Percentiles rank a stretch among this genome's conserved stretches.
Conservation (phyloP, 37 sponge, comb jelly and placozoan species). For the Ephydatia muelleri region DNA sequence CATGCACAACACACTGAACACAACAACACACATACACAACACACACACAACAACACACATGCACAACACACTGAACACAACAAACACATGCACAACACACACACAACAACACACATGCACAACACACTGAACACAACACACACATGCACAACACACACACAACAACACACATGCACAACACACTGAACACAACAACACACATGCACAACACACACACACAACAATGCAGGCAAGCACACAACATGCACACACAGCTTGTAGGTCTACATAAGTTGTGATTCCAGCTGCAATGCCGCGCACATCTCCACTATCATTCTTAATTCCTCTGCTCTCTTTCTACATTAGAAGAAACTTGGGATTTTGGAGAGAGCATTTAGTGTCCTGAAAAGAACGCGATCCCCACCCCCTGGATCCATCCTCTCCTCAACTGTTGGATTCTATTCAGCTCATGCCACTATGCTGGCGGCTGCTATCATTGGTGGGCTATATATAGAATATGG, state of each 20-base stretch:
- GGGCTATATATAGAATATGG: not conserved
- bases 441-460: slow-evolving; percentile 65
- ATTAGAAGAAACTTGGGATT: not conserved
- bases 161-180: not conserved
- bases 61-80: no score
- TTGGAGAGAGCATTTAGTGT: slow-evolving; percentile 46
- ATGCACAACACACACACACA: not conserved
- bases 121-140: not conserved
- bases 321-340: not conserved
- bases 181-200: no score
- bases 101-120: no score
- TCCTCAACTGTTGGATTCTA: slow-evolving; percentile 71
- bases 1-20: not conserved
- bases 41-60: no score
- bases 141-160: no score
- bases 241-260: not conserved
- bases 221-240: not conserved
- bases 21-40: not conserved
- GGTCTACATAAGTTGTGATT: no score
- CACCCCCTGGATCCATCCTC: slow-evolving; percentile 26
- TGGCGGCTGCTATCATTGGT: slow-evolving; percentile 65
- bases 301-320: not conserved
- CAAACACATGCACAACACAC: no score
- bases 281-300: not conserved
- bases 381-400: slow-evolving; percentile 9